Conservation (phyloP, 2,797 vertebrate genomes). For the Acestrorhynchus altus region DNA sequence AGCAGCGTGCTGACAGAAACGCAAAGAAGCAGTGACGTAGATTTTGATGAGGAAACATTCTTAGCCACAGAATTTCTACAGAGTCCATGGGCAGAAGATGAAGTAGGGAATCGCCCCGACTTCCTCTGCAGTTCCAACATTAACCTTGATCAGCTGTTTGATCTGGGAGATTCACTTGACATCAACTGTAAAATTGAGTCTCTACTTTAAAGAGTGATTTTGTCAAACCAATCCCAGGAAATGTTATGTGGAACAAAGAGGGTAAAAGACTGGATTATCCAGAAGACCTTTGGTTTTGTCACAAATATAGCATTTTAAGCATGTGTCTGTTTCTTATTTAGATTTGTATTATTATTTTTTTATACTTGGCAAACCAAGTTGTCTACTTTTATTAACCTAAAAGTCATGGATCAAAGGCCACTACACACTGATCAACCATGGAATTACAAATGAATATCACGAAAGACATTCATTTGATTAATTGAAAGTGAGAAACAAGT, state of each 20-base stretch:
- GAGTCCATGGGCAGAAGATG: slow-evolving; percentile 87
- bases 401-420: slow-evolving; percentile 55
- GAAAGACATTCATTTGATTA: too few relatives aligned
- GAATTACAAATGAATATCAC: neutral
- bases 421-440: slow-evolving; percentile 8
- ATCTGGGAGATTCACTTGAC: slow-evolving; percentile 81
- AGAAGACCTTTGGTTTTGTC: slow-evolving; percentile 53
- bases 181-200: slow-evolving; percentile 78
- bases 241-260: slow-evolving; percentile 28
- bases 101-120: slow-evolving; percentile 70
- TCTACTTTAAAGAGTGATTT: slow-evolving; percentile 79
- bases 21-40: slow-evolving; percentile 72
- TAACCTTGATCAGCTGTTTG: slow-evolving; percentile 86
- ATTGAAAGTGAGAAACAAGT: slow-evolving; percentile 1
- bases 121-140: slow-evolving; percentile 80
- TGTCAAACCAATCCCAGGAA: slow-evolving; percentile 26
- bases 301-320: slow-evolving; percentile 39
- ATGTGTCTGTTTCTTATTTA: slow-evolving; percentile 45
- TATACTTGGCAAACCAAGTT: slow-evolving; percentile 40
- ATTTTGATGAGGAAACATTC: slow-evolving; percentile 89
- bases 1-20: slow-evolving; percentile 71
- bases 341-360: slow-evolving; percentile 42
- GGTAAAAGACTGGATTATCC: slow-evolving; percentile 42
- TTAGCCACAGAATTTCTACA: slow-evolving; percentile 91
- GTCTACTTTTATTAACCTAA: slow-evolving; percentile 34